Base-by-base conservation (phyloP, 1,140 invertebrate genomes). In the Pseudomyrmex pallidus region DNA sequence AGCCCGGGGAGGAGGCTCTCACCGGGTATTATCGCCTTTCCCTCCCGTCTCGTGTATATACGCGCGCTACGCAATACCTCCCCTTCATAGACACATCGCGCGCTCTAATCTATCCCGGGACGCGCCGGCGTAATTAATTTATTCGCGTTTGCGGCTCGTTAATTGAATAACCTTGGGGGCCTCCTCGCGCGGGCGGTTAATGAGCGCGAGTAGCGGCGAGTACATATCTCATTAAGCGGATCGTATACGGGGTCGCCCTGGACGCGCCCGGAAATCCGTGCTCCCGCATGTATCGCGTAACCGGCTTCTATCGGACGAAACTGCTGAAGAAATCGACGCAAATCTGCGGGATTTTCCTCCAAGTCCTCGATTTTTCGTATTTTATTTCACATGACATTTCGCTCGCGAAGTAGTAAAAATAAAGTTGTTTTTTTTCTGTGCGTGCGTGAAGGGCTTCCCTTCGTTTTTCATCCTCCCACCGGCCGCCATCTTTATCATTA, bases 41-140 rank as follows among this genome's bases (percentile, higher is more conserved):
- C 54, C 77, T 35, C 35, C 35, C 35, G 35, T 35, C 5, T 35
- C 35, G 35, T 35, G 35, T 35, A 35, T 35, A 35, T 35, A 35
- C 35, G 35, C 35, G 35, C 35, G 35, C 35, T 83, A 83, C 54
- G 85, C 74, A 68, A 83, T 86, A 76, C 78, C 78, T 74, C 61
- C 15, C 86, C 46, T 61, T 66, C 46, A 70, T 62, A 44, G 73
- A 72, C 72, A 61, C 84, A 63, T 68, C 82, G 54, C 63, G 22
- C 70, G 70, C 17, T 78, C 82, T 59, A 56, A 77, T 78, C 74
- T 83, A 83, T 83, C 82, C n/a, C 74, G 67, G 13, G 57, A 72
- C 68, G 61, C 62, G 54, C 57, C 10, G 57, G 68, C 72, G 67
- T 88, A 87, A 88, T 88, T 88, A 85, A 88, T 88, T 87, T 82